These are phyloP conservation scores for Acanthosoma haemorrhoidale DNA, from an alignment of 2,888 invertebrate genomes.

Conservation along the genomic window DNA sequence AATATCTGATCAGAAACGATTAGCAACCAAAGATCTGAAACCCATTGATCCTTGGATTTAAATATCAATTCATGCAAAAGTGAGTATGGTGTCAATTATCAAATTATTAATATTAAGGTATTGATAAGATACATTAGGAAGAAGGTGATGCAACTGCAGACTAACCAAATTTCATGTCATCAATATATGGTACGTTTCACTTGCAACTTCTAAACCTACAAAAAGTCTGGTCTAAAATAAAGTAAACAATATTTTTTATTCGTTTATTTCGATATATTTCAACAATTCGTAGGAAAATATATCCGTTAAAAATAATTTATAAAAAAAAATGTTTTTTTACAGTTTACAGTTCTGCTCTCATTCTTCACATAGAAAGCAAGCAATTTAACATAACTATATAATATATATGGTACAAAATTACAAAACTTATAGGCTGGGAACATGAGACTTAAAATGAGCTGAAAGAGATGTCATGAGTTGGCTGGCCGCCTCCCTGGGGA, in stretches of 20 bases:
- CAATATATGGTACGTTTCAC: no score
- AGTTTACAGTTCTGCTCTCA: conserved; percentile 9
- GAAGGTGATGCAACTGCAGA: no score
- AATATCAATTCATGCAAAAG: no score
- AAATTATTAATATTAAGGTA: no score
- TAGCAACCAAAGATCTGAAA: no score
- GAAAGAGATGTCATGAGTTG: conserved; percentile 77
- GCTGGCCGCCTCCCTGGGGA: conserved; percentile 58
- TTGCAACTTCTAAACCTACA: no score
- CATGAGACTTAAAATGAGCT: conserved; percentile 48
- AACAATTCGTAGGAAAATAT: neutral
- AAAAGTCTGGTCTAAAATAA: no score
- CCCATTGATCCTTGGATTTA: no score
- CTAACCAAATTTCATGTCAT: no score
- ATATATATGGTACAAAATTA: conserved; percentile 17
- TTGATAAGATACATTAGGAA: no score
- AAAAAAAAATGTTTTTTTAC: neutral
- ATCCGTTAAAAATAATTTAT: neutral
- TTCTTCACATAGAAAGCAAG: conserved; percentile 6
- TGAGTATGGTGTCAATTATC: no score
- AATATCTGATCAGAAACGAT: no score
- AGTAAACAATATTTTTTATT: neutral
- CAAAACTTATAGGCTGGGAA: neutral
- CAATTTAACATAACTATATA: neutral
- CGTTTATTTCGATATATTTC: neutral